Conservation (phyloP, 2,113 vertebrate species). For the Ursus arctos region DNA sequence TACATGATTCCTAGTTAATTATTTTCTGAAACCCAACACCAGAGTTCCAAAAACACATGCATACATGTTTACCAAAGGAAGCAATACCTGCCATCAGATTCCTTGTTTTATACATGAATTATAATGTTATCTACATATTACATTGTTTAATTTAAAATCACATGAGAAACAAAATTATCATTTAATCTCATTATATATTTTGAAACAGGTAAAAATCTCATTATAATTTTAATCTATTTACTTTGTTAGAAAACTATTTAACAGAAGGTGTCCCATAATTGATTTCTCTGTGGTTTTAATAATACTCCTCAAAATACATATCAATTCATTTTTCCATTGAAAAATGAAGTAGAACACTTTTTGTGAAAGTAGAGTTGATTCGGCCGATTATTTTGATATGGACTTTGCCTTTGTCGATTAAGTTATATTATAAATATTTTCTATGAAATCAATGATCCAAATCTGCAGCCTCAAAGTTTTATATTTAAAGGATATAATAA, state of each 20-base stretch:
- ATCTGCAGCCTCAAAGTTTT: background rate
- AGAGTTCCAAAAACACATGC: background rate
- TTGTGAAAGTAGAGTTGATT: constrained; percentile 36
- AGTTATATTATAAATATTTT: constrained; percentile 50
- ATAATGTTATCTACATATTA: background rate
- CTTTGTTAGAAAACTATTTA: constrained; percentile 3
- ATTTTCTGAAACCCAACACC: background rate
- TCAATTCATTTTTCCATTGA: background rate
- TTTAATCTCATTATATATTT: constrained; percentile 28
- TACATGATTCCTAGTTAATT: background rate
- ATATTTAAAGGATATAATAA: constrained; percentile 22
- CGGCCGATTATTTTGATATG: constrained; percentile 27
- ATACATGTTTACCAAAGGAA: background rate
- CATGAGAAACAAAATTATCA: constrained; percentile 7
- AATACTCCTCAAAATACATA: background rate
- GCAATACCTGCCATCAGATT: background rate
- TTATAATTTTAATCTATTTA: constrained; percentile 9
- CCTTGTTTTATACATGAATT: background rate
- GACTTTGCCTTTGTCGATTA: background rate
- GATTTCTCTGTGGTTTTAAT: constrained; percentile 33
- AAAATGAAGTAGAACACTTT: constrained; percentile 20
- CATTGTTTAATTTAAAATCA: constrained; percentile 32
- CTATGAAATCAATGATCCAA: background rate
- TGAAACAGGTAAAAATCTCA: constrained; percentile 12
- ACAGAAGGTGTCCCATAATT: background rate